Conservation (phyloP, 2,797 vertebrate genomes). For the Coccyzus lansbergi region DNA sequence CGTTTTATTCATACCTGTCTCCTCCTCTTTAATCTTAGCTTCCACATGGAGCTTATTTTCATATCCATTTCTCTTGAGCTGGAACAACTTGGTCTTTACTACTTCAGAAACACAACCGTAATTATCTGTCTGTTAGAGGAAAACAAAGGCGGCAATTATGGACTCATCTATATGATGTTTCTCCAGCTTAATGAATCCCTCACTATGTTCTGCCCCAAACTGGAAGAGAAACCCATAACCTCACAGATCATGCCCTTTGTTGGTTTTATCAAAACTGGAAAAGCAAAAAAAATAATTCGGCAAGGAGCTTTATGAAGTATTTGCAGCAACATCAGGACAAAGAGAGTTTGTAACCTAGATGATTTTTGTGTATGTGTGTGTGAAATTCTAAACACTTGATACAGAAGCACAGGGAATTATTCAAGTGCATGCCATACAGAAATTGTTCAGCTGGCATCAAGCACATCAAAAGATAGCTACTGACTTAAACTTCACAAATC, state of each 20-base stretch:
- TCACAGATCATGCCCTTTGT: not conserved
- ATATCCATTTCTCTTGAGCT: slow-evolving; percentile 70
- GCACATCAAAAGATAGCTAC: not conserved
- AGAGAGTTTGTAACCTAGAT: not conserved
- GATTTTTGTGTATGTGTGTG: not conserved
- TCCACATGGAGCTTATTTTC: slow-evolving; percentile 63
- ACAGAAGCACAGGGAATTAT: not conserved
- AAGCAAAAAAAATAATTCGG: not conserved
- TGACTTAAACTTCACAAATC: not conserved
- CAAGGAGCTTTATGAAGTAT: not conserved
- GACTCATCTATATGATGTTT: not conserved
- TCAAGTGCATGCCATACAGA: not conserved
- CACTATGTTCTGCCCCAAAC: not conserved
- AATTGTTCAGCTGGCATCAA: not conserved
- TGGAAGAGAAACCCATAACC: not conserved
- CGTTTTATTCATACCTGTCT: slow-evolving; percentile 70
- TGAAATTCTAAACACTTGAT: not conserved
- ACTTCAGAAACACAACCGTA: slow-evolving; percentile 72
- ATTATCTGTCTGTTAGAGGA: slow-evolving; percentile 60
- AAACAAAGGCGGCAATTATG: not conserved
- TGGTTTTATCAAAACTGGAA: not conserved
- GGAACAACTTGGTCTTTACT: slow-evolving; percentile 74
- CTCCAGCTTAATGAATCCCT: not conserved
- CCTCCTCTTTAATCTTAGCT: slow-evolving; percentile 76
- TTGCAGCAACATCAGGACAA: not conserved